These are phyloP conservation scores for Papilio xuthus DNA, from an alignment of 1,140 invertebrate species.

Conservation along the genomic window DNA sequence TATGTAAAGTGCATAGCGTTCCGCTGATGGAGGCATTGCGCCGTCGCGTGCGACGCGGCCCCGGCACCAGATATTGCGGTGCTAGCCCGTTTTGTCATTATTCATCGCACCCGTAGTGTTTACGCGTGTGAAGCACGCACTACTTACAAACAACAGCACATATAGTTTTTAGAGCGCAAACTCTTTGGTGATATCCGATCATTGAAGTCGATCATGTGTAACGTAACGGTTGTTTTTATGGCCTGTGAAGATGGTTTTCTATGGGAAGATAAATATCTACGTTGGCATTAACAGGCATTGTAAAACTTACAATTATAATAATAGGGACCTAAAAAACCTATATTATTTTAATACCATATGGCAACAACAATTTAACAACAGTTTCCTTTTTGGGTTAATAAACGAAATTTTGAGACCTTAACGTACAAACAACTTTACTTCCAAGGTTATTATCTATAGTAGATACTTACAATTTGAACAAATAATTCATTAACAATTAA, in stretches of 20 bases:
- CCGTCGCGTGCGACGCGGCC: constrained; percentile 60
- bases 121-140: constrained; percentile 53
- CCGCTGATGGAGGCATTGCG: constrained; percentile 57
- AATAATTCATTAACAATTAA: too few species aligned
- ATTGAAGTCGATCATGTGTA: constrained; percentile 37
- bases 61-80: constrained; percentile 62
- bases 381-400: neutral
- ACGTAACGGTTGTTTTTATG: constrained; percentile 35
- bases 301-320: neutral
- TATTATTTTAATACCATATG: neutral
- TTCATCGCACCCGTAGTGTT: constrained; percentile 46
- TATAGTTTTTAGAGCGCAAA: constrained; percentile 76
- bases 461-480: neutral
- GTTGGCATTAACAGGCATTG: neutral
- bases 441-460: neutral
- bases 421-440: neutral
- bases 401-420: neutral
- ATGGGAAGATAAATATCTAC: constrained; percentile 13
- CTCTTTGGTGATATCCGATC: constrained; percentile 66
- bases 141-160: constrained; percentile 65
- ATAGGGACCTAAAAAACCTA: neutral
- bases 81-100: constrained; percentile 58
- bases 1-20: constrained; percentile 68
- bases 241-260: neutral
- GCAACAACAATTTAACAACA: neutral